phyloP scores from a whole-genome alignment of 2,888 invertebrate species.

The Argyresthia goedartella region DNA sequence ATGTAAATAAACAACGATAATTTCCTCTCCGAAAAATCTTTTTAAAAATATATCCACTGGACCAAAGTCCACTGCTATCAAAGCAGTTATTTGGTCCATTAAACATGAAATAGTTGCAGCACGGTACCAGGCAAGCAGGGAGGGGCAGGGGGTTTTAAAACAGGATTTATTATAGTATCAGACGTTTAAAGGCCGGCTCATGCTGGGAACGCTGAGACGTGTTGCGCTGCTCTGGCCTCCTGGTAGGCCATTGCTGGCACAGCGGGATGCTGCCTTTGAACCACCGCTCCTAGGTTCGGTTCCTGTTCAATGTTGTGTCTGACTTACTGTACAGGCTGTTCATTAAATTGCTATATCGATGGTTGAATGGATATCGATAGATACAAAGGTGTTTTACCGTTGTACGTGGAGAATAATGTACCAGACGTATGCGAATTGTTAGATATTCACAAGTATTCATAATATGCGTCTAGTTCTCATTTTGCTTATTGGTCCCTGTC shows the following conservation, averaged over 20 bases:
- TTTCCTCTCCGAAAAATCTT: slow-evolving; percentile 40
- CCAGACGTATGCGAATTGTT: too few species aligned
- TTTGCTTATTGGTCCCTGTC: too few species aligned
- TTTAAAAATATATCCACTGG: slow-evolving; percentile 31
- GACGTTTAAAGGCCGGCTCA: slow-evolving; percentile 30
- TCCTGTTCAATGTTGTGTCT: background rate
- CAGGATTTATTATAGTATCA: slow-evolving; percentile 43
- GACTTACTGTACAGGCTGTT: background rate
- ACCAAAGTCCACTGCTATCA: slow-evolving; percentile 38
- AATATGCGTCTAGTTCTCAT: too few species aligned
- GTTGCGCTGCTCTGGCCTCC: slow-evolving; percentile 19
- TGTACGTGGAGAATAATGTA: too few species aligned
- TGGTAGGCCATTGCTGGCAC: slow-evolving; percentile 33
- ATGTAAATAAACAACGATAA: slow-evolving; percentile 41
- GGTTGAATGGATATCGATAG: too few species aligned
- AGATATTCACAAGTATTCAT: too few species aligned
- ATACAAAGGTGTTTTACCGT: too few species aligned
- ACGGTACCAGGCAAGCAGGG: slow-evolving; percentile 10
- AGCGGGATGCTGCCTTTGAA: slow-evolving; percentile 32
- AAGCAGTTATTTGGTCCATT: slow-evolving; percentile 60
- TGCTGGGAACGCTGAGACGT: slow-evolving; percentile 30
- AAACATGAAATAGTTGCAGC: slow-evolving; percentile 57
- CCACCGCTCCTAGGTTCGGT: slow-evolving; percentile 15
- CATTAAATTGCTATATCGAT: background rate
- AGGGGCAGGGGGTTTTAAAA: slow-evolving; percentile 33